Evolutionary conservation across 2,113 vertebrate genomes (phyloP).

Genomic region (Odontophorus gujanensis): DNA sequence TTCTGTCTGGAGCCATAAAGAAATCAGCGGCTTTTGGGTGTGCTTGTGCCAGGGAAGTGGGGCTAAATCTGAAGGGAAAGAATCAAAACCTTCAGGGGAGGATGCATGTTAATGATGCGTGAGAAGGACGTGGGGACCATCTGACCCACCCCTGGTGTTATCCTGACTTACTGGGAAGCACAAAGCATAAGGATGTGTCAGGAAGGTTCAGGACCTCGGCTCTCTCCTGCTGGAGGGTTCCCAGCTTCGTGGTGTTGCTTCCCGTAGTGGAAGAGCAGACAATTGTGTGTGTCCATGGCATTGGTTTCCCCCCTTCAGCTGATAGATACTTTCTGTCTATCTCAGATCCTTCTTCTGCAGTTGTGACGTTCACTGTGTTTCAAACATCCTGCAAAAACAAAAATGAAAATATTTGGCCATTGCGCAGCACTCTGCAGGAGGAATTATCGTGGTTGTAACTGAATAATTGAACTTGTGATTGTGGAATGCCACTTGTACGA

Average conservation of each 20-base stretch:
- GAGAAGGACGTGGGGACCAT: background rate
- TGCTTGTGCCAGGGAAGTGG: background rate
- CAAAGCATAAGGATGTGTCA: background rate
- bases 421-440: background rate
- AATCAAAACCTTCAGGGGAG: background rate
- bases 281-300: no score
- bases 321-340: background rate
- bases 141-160: background rate
- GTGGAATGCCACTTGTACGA: no score
- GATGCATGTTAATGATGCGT: background rate
- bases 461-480: background rate
- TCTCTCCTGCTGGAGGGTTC: background rate
- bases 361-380: background rate
- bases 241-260: background rate
- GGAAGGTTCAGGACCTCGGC: background rate
- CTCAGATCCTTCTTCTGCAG: background rate
- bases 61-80: background rate
- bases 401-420: background rate
- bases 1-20: background rate
- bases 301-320: background rate
- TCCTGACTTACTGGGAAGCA: background rate
- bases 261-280: background rate
- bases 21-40: background rate
- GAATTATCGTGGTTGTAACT: background rate
- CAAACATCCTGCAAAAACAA: background rate